Percentiles rank a stretch among this genome's conserved stretches.
Evolutionary conservation across 2,113 vertebrate species (phyloP).

Genomic region (Serinus canaria): DNA sequence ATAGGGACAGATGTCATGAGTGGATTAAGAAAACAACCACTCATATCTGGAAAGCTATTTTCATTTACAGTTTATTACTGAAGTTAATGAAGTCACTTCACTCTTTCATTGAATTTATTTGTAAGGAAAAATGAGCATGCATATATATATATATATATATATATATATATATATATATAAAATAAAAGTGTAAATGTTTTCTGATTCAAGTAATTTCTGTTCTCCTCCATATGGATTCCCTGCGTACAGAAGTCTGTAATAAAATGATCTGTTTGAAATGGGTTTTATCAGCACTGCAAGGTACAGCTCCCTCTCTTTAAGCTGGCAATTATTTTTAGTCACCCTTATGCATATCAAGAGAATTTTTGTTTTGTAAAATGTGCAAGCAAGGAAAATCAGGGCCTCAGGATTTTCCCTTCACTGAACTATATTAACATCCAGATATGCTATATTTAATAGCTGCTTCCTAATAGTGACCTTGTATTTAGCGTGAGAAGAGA

Average conservation of each 20-base stretch:
- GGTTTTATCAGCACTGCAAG: not conserved
- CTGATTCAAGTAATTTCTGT: not conserved
- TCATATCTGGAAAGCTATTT: not conserved
- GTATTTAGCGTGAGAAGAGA: not conserved
- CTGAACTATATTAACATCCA: not conserved
- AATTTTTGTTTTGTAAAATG: not conserved
- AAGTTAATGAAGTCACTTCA: not conserved
- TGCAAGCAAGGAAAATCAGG: not conserved
- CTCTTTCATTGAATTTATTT: not conserved
- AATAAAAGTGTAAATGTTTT: not conserved
- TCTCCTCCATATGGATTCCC: not conserved
- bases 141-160: too few species aligned
- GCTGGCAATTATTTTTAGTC: not conserved
- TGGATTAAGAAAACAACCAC: not conserved
- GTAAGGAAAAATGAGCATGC: not conserved
- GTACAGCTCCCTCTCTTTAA: not conserved
- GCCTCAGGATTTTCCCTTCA: not conserved
- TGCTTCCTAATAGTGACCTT: not conserved
- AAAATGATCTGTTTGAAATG: not conserved
- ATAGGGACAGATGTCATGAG: not conserved
- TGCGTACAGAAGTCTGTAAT: not conserved
- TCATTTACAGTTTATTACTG: not conserved
- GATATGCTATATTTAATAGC: not conserved
- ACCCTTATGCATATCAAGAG: fast-evolving
- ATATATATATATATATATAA: too few species aligned